Evolutionary conservation across 2,797 vertebrate genomes (phyloP).

Genomic region (Epinephelus coioides): DNA sequence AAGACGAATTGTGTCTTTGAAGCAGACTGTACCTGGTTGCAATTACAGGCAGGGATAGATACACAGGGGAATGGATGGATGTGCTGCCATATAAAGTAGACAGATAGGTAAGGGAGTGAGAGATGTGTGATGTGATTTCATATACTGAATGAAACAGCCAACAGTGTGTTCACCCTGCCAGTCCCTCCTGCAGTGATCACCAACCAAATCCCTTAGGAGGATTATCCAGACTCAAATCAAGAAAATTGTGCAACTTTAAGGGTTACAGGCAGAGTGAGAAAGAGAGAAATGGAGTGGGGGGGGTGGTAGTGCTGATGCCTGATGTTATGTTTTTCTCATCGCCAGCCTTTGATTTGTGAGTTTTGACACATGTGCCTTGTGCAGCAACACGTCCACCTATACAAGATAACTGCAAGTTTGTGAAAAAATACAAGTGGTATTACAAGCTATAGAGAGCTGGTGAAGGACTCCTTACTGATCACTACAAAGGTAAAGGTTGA

Average conservation of each 20-base stretch:
- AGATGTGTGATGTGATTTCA: slow-evolving; percentile 65
- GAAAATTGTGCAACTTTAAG: slow-evolving; percentile 82
- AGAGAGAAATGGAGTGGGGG: slow-evolving; percentile 24
- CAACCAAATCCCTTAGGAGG: slow-evolving; percentile 90
- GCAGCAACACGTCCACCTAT: background rate
- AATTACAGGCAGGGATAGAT: slow-evolving; percentile 31
- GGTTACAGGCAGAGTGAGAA: slow-evolving; percentile 63
- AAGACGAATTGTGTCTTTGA: background rate
- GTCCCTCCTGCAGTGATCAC: slow-evolving; percentile 81
- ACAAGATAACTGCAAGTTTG: too few relatives aligned
- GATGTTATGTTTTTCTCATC: slow-evolving; percentile 12
- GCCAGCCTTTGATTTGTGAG: slow-evolving; percentile 3
- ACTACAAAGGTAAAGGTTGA: too few relatives aligned
- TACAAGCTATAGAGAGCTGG: too few relatives aligned
- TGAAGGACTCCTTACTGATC: too few relatives aligned
- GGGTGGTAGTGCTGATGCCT: slow-evolving; percentile 1
- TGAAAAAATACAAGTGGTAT: too few relatives aligned
- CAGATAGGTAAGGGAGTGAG: slow-evolving; percentile 31
- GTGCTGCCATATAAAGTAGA: slow-evolving; percentile 38
- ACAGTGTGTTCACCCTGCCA: slow-evolving; percentile 52
- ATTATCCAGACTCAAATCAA: slow-evolving; percentile 88
- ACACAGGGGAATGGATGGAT: slow-evolving; percentile 52
- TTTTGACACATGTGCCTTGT: slow-evolving; percentile 9
- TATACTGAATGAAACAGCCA: slow-evolving; percentile 73
- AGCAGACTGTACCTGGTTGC: slow-evolving; percentile 19